Evolutionary conservation across 2,888 invertebrate genomes (phyloP).

Genomic region (Ferrisia virgata): DNA sequence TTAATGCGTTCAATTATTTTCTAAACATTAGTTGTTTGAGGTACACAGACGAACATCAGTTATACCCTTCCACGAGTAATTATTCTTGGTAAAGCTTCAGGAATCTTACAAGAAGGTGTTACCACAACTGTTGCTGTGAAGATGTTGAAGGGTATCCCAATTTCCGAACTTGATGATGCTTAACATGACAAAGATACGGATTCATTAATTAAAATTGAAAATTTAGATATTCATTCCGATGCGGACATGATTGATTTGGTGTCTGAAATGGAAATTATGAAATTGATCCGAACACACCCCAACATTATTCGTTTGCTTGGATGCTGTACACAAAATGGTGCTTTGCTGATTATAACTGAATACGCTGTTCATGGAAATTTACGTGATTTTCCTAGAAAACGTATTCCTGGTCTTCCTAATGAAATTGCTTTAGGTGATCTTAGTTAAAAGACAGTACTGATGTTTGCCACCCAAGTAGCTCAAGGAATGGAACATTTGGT

Average conservation of each 20-base stretch:
- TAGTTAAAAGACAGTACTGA: slow-evolving; percentile 92
- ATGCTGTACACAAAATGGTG: slow-evolving; percentile 92
- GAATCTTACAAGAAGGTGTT: slow-evolving; percentile 66
- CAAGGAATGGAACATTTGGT: slow-evolving; percentile 97
- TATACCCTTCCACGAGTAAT: too few relatives aligned
- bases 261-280: slow-evolving; percentile 99
- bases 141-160: slow-evolving; percentile 82
- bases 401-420: slow-evolving; percentile 63
- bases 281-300: slow-evolving; percentile 95
- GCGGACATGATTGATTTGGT: slow-evolving; percentile 94
- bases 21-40: too few relatives aligned
- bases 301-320: slow-evolving; percentile 96
- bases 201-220: not conserved
- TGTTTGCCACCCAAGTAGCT: slow-evolving; percentile 94
- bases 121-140: slow-evolving; percentile 89
- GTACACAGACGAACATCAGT: too few relatives aligned
- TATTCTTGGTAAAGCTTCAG: slow-evolving; percentile 71
- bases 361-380: slow-evolving; percentile 90
- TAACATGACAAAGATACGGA: not conserved
- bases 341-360: slow-evolving; percentile 81
- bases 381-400: slow-evolving; percentile 84
- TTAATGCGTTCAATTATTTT: too few relatives aligned
- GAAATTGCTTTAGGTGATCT: too few relatives aligned
- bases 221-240: slow-evolving; percentile 84
- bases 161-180: not conserved